Percentiles rank a stretch among this genome's conserved stretches.
phyloP scores from a whole-genome alignment of 2,797 vertebrate species.

The Hippocampus kuda region DNA sequence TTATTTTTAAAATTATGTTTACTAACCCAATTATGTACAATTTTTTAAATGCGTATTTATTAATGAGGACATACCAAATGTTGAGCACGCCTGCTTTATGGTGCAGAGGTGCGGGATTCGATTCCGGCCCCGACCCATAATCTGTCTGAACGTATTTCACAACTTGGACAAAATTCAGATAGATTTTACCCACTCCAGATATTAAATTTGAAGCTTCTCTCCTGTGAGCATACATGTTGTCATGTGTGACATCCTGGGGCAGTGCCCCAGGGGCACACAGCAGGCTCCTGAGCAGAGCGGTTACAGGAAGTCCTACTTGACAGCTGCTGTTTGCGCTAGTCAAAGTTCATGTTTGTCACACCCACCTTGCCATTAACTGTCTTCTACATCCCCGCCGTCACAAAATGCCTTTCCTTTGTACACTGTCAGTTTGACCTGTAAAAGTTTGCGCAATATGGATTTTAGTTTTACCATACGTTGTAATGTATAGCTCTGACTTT shows the following conservation, averaged over 20 bases:
- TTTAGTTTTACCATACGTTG: too few relatives aligned
- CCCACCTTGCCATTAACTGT: conserved; percentile 36
- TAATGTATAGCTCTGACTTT: too few relatives aligned
- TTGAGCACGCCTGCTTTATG: too few relatives aligned
- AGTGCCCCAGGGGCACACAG: conserved; percentile 28
- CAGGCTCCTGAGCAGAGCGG: conserved; percentile 54
- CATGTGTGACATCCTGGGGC: conserved; percentile 39
- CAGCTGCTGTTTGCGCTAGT: conserved; percentile 36
- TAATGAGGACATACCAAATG: too few relatives aligned
- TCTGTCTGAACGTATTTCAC: background rate
- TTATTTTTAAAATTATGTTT: too few relatives aligned
- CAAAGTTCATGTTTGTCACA: conserved; percentile 51
- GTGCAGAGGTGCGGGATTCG: too few relatives aligned
- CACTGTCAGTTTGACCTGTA: conserved; percentile 2
- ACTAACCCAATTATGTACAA: too few relatives aligned
- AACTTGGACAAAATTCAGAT: background rate
- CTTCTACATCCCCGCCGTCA: conserved; percentile 15
- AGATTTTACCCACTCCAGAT: background rate
- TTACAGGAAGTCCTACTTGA: conserved; percentile 62
- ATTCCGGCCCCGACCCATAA: background rate
- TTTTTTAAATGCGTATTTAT: too few relatives aligned
- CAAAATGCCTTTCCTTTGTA: conserved; percentile 16
- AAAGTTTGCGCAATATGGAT: too few relatives aligned
- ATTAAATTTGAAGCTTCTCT: background rate
- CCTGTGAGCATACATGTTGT: conserved; percentile 9